These are phyloP conservation scores for Lepidocyrtinus sp. DNA, from an alignment of 2,888 invertebrate species.

Conservation along the genomic window DNA sequence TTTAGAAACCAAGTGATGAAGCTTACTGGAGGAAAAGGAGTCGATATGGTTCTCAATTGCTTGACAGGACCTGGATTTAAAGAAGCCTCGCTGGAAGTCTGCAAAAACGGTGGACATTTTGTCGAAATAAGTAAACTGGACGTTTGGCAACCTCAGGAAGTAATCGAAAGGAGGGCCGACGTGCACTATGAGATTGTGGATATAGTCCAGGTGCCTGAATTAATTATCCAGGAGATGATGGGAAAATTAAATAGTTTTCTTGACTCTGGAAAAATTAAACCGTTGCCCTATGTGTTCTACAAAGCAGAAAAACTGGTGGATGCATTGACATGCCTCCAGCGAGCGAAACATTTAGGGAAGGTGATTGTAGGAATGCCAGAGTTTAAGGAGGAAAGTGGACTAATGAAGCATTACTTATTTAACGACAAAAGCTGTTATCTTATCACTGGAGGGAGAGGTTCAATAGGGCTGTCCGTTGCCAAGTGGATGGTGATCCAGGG, in stretches of 20 bases:
- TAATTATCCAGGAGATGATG: neutral
- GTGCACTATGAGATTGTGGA: slow-evolving; percentile 36
- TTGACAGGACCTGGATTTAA: slow-evolving; percentile 44
- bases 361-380: slow-evolving; percentile 37
- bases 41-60: slow-evolving; percentile 48
- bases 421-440: slow-evolving; percentile 29
- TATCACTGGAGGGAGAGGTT: slow-evolving; percentile 36
- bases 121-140: slow-evolving; percentile 48
- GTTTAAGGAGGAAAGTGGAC: neutral
- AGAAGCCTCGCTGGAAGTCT: slow-evolving; percentile 38
- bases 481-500: slow-evolving; percentile 36
- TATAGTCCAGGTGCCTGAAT: slow-evolving; percentile 25
- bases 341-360: slow-evolving; percentile 51
- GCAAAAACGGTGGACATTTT: slow-evolving; percentile 26
- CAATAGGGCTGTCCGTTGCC: slow-evolving; percentile 31
- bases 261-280: neutral
- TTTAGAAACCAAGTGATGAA: slow-evolving; percentile 27
- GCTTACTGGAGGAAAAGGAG: slow-evolving; percentile 31
- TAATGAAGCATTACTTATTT: neutral
- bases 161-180: slow-evolving; percentile 24
- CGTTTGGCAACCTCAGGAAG: slow-evolving; percentile 41
- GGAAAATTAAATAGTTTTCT: neutral
- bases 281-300: slow-evolving; percentile 31
- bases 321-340: slow-evolving; percentile 30
- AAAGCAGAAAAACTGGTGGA: neutral